Base-by-base conservation (phyloP, 2,888 invertebrate species). In the Drosophila lutescens region DNA sequence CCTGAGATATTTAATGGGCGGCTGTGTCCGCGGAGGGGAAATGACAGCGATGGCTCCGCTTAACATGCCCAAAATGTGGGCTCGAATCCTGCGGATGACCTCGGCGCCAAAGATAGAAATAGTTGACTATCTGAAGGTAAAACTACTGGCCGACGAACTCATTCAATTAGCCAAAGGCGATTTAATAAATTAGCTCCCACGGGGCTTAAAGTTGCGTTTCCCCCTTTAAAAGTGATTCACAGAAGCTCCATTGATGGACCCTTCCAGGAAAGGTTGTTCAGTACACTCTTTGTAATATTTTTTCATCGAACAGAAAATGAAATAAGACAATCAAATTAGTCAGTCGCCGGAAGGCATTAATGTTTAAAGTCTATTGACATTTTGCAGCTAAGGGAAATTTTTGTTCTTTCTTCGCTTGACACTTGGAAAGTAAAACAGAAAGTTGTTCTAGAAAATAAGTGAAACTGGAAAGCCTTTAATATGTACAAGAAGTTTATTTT, bases 41-140 rank as follows among this genome's bases (percentile, higher is more conserved):
- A n/a, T 89, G 3, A 80, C 78, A 6, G 83, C 87, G 12, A 85
- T 86, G 57, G 86, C 88, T 2, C 91, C 91, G 2, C 74, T 92
- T 13, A 92, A 90, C 69, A 66, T 92, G 36, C 86, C 92, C 67
- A 84, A 88, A 61, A 89, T 91, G 70, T 92, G 91, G 91, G 90
- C 91, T 4, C 84, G 91, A 56, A 91, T 92, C 53, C 76, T 92
- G 58, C 82, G 91, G 20, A 90, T 92, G 80, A 86, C 90, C 43
- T 85, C 91, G 9, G 78, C 78, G 56, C 88, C 90, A 10, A 92
- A 92, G 87, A 86, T 91, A 50, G 85, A 85, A 20, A 80, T 89
- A 44, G 90, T 91, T 58, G 92, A 92, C 46, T 78, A 92, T 41
- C 47, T 92, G 43, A 82, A 92, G 92, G 92, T 92, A 91, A 81